These are phyloP conservation scores for Exocentrus adspersus DNA, from an alignment of 2,888 invertebrate species.

Conservation along the genomic window DNA sequence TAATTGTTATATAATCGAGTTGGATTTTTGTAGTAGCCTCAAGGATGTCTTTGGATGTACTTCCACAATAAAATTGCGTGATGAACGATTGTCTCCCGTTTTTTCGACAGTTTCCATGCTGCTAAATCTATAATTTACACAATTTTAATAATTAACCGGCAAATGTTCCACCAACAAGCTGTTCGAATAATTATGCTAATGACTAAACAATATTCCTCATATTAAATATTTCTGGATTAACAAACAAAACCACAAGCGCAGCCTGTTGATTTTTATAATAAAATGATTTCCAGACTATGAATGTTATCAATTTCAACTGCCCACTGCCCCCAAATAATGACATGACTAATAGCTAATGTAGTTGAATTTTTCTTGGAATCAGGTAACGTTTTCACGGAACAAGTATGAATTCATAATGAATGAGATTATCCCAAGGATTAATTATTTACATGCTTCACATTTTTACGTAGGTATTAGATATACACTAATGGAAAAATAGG, in stretches of 20 bases:
- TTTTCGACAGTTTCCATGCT: background rate
- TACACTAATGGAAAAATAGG: background rate
- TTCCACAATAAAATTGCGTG: conserved; percentile 3
- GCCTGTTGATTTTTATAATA: too few relatives aligned
- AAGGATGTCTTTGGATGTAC: conserved; percentile 3
- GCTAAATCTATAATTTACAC: background rate
- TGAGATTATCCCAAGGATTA: too few relatives aligned
- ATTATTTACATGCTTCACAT: too few relatives aligned
- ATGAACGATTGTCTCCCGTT: conserved; percentile 1
- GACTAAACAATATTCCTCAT: too few relatives aligned
- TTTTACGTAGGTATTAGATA: too few relatives aligned
- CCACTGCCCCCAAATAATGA: background rate
- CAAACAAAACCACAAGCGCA: too few relatives aligned
- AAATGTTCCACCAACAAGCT: too few relatives aligned
- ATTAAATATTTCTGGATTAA: too few relatives aligned
- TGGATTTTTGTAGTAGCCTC: conserved; percentile 1
- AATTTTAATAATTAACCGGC: background rate
- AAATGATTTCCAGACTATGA: too few relatives aligned
- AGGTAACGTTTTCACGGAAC: background rate
- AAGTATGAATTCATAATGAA: background rate
- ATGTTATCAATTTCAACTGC: too few relatives aligned
- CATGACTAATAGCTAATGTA: background rate
- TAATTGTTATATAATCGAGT: conserved; percentile 3
- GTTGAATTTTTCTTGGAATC: background rate
- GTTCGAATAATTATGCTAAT: too few relatives aligned